Percentiles rank a stretch among this genome's conserved stretches.
Evolutionary conservation across 2,113 vertebrate species (phyloP).

Genomic region (Lucifuga dentata): DNA sequence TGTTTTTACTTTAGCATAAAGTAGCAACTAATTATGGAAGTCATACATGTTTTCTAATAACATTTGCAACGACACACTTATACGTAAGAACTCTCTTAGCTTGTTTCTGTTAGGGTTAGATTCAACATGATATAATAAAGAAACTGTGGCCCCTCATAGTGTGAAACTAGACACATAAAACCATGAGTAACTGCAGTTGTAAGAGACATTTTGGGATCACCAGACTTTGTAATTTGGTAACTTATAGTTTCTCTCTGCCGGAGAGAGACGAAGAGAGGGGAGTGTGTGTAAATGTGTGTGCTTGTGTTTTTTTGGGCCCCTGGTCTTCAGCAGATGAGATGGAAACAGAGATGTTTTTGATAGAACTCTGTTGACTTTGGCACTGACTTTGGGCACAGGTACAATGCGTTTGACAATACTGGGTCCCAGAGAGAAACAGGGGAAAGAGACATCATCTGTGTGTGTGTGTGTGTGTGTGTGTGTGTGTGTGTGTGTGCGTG

Average conservation of each 20-base stretch:
- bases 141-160: constrained; percentile 1
- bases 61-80: no score
- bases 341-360: constrained; percentile 74
- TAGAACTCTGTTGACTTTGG: constrained; percentile 70
- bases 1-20: no score
- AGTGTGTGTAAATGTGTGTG: not conserved
- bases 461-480: constrained; percentile 9
- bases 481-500: not conserved
- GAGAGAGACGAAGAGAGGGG: constrained; percentile 5
- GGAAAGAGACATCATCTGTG: constrained; percentile 34
- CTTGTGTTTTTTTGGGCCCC: constrained; percentile 45
- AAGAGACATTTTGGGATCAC: constrained; percentile 71
- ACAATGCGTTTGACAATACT: constrained; percentile 48
- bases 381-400: constrained; percentile 43
- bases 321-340: constrained; percentile 46
- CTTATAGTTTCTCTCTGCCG: constrained; percentile 13
- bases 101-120: no score
- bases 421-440: constrained; percentile 39
- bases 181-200: constrained; percentile 31
- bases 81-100: no score
- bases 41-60: no score
- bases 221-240: constrained; percentile 35
- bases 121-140: constrained; percentile 8
- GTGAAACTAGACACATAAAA: constrained; percentile 36
- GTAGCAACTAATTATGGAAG: no score